A percentile compares a stretch with the other conserved stretches of the same genome.
phyloP scores from a whole-genome alignment of 2,797 vertebrate genomes.

The Threskiornis aethiopicus region DNA sequence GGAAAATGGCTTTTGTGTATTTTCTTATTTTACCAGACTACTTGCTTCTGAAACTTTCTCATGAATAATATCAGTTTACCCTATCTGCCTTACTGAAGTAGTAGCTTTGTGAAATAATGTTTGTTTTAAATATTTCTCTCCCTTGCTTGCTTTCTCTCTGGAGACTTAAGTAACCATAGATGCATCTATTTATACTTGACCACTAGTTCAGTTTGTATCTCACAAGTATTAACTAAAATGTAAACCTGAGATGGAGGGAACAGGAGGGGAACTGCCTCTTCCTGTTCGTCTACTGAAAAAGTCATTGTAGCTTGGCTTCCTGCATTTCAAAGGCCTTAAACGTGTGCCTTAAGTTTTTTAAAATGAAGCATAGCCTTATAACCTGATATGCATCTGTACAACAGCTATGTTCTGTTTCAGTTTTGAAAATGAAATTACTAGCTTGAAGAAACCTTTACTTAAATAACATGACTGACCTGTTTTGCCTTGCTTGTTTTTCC shows the following conservation, averaged over 20 bases:
- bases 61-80: not conserved
- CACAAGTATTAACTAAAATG: not conserved
- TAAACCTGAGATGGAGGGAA: not conserved
- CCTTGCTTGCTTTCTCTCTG: not conserved
- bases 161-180: not conserved
- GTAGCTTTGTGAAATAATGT: not conserved
- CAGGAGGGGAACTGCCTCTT: not conserved
- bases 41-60: not conserved
- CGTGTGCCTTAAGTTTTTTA: not conserved
- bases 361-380: not conserved
- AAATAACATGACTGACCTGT: not conserved
- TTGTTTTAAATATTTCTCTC: not conserved
- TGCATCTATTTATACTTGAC: not conserved
- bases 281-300: not conserved
- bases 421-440: not conserved
- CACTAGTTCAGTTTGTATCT: not conserved
- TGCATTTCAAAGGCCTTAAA: not conserved
- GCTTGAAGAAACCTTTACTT: not conserved
- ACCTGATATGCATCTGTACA: not conserved
- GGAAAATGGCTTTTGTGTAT: not conserved
- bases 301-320: not conserved
- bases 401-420: not conserved
- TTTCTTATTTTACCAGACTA: not conserved
- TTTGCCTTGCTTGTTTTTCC: not conserved
- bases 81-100: not conserved